Evolutionary conservation across 2,797 vertebrate species (phyloP).

Genomic region (Aeoliscus strigatus): DNA sequence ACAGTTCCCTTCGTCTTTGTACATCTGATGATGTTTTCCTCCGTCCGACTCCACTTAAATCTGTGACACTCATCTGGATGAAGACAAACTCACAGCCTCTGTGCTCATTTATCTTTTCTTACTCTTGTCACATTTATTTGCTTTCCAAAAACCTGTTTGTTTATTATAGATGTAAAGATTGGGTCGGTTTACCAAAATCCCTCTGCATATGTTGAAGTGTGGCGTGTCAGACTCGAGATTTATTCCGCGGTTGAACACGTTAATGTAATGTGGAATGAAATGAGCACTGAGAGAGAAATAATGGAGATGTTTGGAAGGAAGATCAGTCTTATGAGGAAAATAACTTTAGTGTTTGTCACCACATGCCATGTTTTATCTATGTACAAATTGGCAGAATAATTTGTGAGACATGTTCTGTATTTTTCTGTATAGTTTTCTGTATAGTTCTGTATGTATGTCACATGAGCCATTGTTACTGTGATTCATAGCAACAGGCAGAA

Average conservation of each 20-base stretch:
- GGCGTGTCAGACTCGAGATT: neutral
- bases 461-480: neutral
- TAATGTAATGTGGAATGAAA: conserved; percentile 20
- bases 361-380: conserved; percentile 16
- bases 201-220: too few species aligned
- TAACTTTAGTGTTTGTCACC: neutral
- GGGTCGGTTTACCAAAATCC: conserved; percentile 3
- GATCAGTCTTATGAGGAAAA: neutral
- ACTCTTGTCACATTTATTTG: too few species aligned
- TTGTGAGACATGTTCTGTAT: too few species aligned
- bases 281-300: neutral
- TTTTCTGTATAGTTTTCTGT: neutral
- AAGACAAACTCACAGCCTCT: neutral
- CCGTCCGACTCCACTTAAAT: conserved; percentile 1
- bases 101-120: conserved; percentile 12
- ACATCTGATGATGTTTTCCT: conserved; percentile 25
- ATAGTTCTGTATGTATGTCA: neutral
- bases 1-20: conserved; percentile 11
- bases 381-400: conserved; percentile 2
- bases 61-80: conserved; percentile 21
- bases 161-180: conserved; percentile 5
- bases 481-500: neutral
- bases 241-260: conserved; percentile 14
- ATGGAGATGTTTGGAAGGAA: conserved; percentile 16
- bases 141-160: conserved; percentile 8